These are phyloP conservation scores for Gymnocephalus cernua DNA, from an alignment of 2,113 vertebrate species.

Conservation along the genomic window DNA sequence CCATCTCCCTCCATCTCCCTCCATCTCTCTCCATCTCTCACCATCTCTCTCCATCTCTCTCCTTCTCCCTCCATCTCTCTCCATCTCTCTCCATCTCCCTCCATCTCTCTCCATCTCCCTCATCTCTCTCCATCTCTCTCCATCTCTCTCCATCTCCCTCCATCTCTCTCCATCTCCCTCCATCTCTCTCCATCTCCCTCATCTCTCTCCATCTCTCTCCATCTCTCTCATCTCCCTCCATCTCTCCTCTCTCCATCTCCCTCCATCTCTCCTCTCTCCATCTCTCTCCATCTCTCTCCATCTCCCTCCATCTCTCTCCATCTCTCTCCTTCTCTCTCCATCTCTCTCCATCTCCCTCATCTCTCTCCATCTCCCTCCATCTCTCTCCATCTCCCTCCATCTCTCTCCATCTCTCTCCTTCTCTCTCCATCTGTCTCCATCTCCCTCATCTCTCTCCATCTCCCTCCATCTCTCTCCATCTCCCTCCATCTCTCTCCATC, in stretches of 20 bases:
- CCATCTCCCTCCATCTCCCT: neutral
- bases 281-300: neutral
- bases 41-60: neutral
- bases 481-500: neutral
- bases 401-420: no score
- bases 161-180: neutral
- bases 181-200: no score
- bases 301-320: neutral
- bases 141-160: neutral
- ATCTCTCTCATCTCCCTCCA: neutral
- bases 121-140: no score
- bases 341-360: no score
- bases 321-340: neutral
- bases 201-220: neutral
- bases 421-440: no score
- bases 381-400: neutral
- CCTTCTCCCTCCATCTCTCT: neutral
- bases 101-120: no score
- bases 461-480: neutral
- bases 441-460: neutral
- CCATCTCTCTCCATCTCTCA: no score
- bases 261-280: no score
- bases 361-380: neutral
- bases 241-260: no score
- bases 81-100: neutral